These are phyloP conservation scores for Apodemia mormo DNA, from an alignment of 2,888 invertebrate species.

Conservation along the genomic window DNA sequence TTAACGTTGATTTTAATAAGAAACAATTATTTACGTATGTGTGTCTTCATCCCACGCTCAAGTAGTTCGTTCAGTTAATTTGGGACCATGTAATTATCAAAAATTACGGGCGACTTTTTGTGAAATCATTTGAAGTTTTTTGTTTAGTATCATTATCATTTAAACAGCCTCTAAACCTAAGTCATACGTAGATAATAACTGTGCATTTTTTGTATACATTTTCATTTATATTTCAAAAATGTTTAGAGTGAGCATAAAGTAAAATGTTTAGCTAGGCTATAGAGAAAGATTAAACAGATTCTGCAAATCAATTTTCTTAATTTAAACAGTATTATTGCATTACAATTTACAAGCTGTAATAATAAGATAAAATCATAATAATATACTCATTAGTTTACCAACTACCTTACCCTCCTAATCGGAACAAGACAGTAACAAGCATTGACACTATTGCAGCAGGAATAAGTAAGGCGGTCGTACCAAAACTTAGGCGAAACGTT, in stretches of 20 bases:
- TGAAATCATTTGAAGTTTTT: slow-evolving; percentile 66
- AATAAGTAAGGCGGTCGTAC: too few species aligned
- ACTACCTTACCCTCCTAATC: too few species aligned
- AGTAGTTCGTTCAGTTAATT: slow-evolving; percentile 65
- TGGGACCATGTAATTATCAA: slow-evolving; percentile 76
- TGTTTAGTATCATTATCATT: slow-evolving; percentile 43
- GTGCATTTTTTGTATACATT: slow-evolving; percentile 5
- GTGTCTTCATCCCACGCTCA: slow-evolving; percentile 75
- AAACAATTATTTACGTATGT: slow-evolving; percentile 78
- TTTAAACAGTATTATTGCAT: too few species aligned
- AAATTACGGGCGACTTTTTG: slow-evolving; percentile 75
- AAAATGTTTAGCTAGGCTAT: background rate
- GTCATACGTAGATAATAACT: slow-evolving; percentile 7
- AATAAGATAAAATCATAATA: too few species aligned
- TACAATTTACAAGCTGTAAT: too few species aligned
- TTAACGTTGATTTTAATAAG: slow-evolving; percentile 81
- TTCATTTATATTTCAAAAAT: background rate
- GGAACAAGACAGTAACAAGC: too few species aligned
- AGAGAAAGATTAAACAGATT: too few species aligned
- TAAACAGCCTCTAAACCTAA: slow-evolving; percentile 16
- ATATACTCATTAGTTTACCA: too few species aligned
- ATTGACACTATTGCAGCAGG: too few species aligned
- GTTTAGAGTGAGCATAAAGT: background rate
- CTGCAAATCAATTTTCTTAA: too few species aligned
- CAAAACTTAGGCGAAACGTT: too few species aligned